phyloP scores from a whole-genome alignment of 2,113 vertebrate genomes.

The Macrotus californicus region DNA sequence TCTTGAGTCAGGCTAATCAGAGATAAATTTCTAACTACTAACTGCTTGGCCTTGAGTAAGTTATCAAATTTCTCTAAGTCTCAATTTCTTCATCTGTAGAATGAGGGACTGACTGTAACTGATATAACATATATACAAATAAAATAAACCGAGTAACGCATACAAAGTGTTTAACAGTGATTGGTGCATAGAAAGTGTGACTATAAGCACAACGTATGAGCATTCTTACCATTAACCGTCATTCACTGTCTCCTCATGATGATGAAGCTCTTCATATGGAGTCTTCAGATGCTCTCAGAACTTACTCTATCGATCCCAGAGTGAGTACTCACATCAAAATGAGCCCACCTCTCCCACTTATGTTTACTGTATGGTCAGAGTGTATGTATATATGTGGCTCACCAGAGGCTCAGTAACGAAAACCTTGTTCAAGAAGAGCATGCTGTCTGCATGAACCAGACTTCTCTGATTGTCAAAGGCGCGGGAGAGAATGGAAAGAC shows the following conservation, averaged over 20 bases:
- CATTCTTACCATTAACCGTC: neutral
- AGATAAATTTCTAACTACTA: neutral
- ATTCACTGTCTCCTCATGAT: neutral
- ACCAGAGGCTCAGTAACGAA: conserved; percentile 85
- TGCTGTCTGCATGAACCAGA: conserved; percentile 65
- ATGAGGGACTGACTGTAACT: neutral
- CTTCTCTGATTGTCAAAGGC: conserved; percentile 75
- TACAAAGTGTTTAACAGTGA: neutral
- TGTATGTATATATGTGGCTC: conserved; percentile 38
- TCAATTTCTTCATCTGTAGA: neutral
- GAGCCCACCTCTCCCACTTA: neutral
- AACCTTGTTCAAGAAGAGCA: conserved; percentile 73
- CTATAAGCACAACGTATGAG: neutral
- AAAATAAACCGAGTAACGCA: neutral
- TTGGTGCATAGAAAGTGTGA: neutral
- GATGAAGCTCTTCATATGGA: neutral
- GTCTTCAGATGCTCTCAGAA: neutral
- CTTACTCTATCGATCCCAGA: neutral
- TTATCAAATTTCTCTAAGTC: neutral
- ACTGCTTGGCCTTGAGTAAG: neutral
- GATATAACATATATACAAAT: neutral
- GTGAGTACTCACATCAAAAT: neutral
- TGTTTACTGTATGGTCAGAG: neutral
- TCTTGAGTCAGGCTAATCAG: neutral
- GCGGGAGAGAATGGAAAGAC: conserved; percentile 72